A percentile compares a stretch with the other conserved stretches of the same genome.
Conservation (phyloP, 2,888 invertebrate genomes). For the Didymodactylos carnosus region DNA sequence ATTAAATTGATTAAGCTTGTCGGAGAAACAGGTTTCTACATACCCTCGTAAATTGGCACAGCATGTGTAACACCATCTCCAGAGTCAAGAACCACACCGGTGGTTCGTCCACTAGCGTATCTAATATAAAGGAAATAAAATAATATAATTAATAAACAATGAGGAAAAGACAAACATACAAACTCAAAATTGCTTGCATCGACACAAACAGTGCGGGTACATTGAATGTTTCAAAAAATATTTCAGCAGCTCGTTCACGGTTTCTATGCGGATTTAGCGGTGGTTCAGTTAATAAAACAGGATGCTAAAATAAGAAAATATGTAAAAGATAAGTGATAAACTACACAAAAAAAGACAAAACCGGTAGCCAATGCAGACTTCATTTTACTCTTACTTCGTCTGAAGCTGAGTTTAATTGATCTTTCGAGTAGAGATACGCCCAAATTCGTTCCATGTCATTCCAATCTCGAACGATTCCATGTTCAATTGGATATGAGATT, state of each 20-base stretch:
- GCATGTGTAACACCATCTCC: slow-evolving; percentile 98
- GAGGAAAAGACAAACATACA: slow-evolving; percentile 45
- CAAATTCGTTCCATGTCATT: slow-evolving; percentile 98
- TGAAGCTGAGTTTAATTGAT: slow-evolving; percentile 83
- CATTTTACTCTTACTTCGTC: slow-evolving; percentile 48
- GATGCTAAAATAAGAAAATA: slow-evolving; percentile 45
- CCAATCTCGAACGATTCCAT: slow-evolving; percentile 97
- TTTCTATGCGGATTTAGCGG: slow-evolving; percentile 87
- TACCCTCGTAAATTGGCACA: slow-evolving; percentile 82
- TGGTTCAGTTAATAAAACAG: slow-evolving; percentile 87
- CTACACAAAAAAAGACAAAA: no score
- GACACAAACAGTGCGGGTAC: slow-evolving; percentile 94
- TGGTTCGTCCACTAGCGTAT: slow-evolving; percentile 58
- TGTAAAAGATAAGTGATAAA: background rate
- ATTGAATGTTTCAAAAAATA: slow-evolving; percentile 96
- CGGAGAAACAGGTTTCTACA: no score
- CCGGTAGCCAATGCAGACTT: no score
- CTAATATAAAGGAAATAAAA: slow-evolving; percentile 20
- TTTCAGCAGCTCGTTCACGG: slow-evolving; percentile 89
- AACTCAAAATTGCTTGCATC: slow-evolving; percentile 94
- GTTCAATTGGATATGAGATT: slow-evolving; percentile 96
- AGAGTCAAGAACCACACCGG: slow-evolving; percentile 89
- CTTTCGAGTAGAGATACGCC: slow-evolving; percentile 84
- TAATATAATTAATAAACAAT: background rate
- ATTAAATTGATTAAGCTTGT: background rate